Evolutionary conservation across 2,113 vertebrate genomes (phyloP).

Genomic region (Limnothrissa miodon): DNA sequence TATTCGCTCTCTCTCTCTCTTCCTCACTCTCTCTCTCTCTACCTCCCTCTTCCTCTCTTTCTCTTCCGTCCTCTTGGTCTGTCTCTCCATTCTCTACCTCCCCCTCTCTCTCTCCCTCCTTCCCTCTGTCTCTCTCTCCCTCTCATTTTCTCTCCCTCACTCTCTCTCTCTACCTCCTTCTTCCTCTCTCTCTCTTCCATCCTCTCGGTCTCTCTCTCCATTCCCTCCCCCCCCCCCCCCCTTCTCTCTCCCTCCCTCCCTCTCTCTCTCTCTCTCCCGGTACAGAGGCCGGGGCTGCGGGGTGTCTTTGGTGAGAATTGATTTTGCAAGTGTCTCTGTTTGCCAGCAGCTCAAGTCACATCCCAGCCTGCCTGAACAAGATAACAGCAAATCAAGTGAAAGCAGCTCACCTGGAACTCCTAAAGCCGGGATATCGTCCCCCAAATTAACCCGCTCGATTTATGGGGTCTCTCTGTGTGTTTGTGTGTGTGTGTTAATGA

Average conservation of each 20-base stretch:
- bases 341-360: slow-evolving; percentile 48
- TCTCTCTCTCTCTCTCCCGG: slow-evolving; percentile 21
- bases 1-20: neutral
- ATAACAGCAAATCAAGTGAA: slow-evolving; percentile 51
- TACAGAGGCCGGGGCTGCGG: slow-evolving; percentile 26
- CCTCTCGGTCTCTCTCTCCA: neutral
- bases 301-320: slow-evolving; percentile 53
- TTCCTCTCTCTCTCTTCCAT: too few species aligned
- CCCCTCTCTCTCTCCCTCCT: neutral
- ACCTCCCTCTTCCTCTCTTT: too few species aligned
- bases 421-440: slow-evolving; percentile 38
- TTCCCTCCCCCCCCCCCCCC: slow-evolving; percentile 28
- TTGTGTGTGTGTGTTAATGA: slow-evolving; percentile 16
- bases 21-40: slow-evolving; percentile 21
- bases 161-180: too few species aligned
- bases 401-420: slow-evolving; percentile 47
- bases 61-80: neutral
- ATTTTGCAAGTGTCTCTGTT: slow-evolving; percentile 47
- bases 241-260: slow-evolving; percentile 20
- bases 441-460: slow-evolving; percentile 50
- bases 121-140: slow-evolving; percentile 4
- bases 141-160: slow-evolving; percentile 16
- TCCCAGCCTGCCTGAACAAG: slow-evolving; percentile 50
- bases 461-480: slow-evolving; percentile 28
- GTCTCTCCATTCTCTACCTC: neutral